Conservation (phyloP, 2,888 invertebrate genomes). For the Phytoseiulus persimilis region DNA sequence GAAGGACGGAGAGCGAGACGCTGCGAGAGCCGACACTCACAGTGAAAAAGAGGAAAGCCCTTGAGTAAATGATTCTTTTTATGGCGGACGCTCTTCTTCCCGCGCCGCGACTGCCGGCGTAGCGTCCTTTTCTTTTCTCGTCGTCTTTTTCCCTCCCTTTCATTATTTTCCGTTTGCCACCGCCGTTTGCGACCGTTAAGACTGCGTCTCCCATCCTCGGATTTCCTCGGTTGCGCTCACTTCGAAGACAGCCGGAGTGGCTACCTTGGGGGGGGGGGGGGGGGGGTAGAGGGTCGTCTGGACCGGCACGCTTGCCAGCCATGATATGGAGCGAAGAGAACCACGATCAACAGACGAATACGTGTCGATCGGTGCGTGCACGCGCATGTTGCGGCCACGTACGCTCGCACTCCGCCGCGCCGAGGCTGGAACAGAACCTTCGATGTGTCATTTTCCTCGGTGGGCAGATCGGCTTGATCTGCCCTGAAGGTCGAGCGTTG, state of each 20-base stretch:
- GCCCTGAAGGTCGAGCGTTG: too few relatives aligned
- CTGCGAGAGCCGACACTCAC: not conserved
- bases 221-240: not conserved
- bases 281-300: too few relatives aligned
- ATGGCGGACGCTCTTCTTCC: not conserved
- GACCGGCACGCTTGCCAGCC: too few relatives aligned
- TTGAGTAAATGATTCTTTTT: constrained; percentile 5
- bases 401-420: too few relatives aligned
- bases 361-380: too few relatives aligned
- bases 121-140: not conserved
- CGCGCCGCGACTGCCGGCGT: not conserved
- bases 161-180: not conserved
- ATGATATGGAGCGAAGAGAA: too few relatives aligned
- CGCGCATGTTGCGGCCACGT: too few relatives aligned
- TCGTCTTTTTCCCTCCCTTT: not conserved
- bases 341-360: too few relatives aligned
- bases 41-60: not conserved
- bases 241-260: not conserved
- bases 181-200: not conserved
- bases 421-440: too few relatives aligned
- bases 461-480: too few relatives aligned
- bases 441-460: too few relatives aligned
- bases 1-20: not conserved
- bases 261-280: not conserved
- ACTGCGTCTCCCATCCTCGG: not conserved